phyloP scores from a whole-genome alignment of 2,113 vertebrate genomes.

The Lampris megalopsis region DNA sequence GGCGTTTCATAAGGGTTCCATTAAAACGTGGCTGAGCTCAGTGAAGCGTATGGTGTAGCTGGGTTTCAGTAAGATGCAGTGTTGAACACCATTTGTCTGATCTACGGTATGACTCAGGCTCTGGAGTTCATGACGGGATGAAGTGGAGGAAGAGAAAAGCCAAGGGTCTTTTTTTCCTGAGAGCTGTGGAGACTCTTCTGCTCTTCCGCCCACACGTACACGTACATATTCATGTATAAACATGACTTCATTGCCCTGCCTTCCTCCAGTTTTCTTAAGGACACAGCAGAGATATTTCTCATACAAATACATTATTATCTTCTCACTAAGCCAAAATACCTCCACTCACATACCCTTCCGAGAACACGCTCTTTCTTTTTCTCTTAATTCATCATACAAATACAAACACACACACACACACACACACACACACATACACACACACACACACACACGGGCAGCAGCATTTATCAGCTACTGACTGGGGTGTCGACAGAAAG shows the following conservation, averaged over 20 bases:
- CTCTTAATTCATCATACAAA: background rate
- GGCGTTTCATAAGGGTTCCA: conserved; percentile 11
- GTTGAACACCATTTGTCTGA: background rate
- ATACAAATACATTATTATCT: too few relatives aligned
- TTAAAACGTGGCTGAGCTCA: conserved; percentile 6
- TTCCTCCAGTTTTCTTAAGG: too few relatives aligned
- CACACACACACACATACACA: background rate
- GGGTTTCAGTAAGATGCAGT: background rate
- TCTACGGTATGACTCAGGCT: background rate
- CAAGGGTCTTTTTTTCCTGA: conserved; percentile 6
- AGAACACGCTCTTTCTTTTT: too few relatives aligned
- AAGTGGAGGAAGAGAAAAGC: conserved; percentile 14
- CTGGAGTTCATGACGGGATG: conserved; percentile 15
- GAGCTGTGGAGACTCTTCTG: background rate
- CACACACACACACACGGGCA: background rate
- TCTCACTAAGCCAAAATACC: too few relatives aligned
- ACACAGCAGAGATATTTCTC: too few relatives aligned
- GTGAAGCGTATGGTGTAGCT: conserved; percentile 5
- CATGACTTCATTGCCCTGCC: too few relatives aligned
- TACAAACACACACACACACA: background rate
- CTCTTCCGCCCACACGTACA: background rate
- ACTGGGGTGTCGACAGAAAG: conserved; percentile 40
- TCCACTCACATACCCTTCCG: too few relatives aligned
- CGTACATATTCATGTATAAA: background rate
- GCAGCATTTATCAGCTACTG: conserved; percentile 44